Conservation (phyloP, 1,140 invertebrate species). For the Epicauta chinensis region DNA sequence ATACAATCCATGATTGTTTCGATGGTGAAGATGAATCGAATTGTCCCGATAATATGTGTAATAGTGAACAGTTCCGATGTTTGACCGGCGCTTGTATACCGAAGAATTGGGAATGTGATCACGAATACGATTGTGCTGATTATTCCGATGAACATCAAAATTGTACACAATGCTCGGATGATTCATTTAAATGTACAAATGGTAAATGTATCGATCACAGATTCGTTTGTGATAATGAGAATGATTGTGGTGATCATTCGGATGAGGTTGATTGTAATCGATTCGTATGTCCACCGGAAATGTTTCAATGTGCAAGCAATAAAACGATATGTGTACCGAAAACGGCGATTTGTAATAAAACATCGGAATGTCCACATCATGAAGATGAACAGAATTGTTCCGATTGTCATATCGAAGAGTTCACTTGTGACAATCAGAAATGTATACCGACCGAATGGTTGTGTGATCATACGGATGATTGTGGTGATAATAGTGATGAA, state of each 20-base stretch:
- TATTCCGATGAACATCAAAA: slow-evolving; percentile 60
- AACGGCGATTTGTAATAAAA: slow-evolving; percentile 50
- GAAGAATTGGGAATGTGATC: slow-evolving; percentile 67
- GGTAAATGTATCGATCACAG: slow-evolving; percentile 44
- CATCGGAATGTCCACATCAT: slow-evolving; percentile 61
- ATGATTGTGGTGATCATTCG: slow-evolving; percentile 50
- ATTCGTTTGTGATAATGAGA: slow-evolving; percentile 45
- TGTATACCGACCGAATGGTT: slow-evolving; percentile 55
- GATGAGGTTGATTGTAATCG: no score
- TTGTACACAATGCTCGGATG: slow-evolving; percentile 42
- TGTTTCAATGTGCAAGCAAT: slow-evolving; percentile 15
- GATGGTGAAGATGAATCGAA: slow-evolving; percentile 66
- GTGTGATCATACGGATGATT: slow-evolving; percentile 63
- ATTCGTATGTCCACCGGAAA: not conserved
- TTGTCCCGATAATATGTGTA: slow-evolving; percentile 29
- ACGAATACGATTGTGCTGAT: slow-evolving; percentile 60
- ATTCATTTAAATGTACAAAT: slow-evolving; percentile 26
- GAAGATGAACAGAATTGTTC: slow-evolving; percentile 56
- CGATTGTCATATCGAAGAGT: slow-evolving; percentile 46
- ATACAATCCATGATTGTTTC: slow-evolving; percentile 67
- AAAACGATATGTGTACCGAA: slow-evolving; percentile 52
- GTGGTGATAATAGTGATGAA: slow-evolving; percentile 63
- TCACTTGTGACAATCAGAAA: slow-evolving; percentile 48
- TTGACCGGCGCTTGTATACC: slow-evolving; percentile 62
- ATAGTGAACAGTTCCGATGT: slow-evolving; percentile 44